Conservation (phyloP, 2,888 invertebrate genomes). For the Caradrina clavipalpis region DNA sequence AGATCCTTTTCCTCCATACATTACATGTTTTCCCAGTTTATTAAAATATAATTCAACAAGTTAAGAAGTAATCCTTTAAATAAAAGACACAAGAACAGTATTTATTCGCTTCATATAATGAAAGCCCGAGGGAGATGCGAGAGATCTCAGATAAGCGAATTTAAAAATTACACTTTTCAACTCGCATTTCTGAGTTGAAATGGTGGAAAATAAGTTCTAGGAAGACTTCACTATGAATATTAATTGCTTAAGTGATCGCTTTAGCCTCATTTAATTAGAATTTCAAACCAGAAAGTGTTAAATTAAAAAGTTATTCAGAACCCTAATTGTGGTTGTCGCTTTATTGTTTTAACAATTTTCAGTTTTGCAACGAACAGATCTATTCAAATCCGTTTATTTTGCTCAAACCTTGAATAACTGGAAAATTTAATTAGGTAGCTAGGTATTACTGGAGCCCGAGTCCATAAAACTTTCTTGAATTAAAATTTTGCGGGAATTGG, state of each 20-base stretch:
- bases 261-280: slow-evolving; percentile 58
- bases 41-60: slow-evolving; percentile 42
- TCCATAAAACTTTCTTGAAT: slow-evolving; percentile 38
- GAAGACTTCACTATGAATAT: slow-evolving; percentile 54
- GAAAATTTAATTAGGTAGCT: slow-evolving; percentile 27
- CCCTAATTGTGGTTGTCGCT: slow-evolving; percentile 49
- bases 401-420: slow-evolving; percentile 26
- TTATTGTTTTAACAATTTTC: slow-evolving; percentile 41
- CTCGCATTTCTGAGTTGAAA: slow-evolving; percentile 44
- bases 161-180: slow-evolving; percentile 50
- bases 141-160: slow-evolving; percentile 43
- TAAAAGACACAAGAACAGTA: slow-evolving; percentile 42
- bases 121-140: slow-evolving; percentile 34
- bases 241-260: slow-evolving; percentile 59
- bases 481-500: slow-evolving; percentile 42
- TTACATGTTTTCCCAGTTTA: slow-evolving; percentile 14
- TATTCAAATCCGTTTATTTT: slow-evolving; percentile 40
- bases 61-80: slow-evolving; percentile 38
- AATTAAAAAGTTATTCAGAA: slow-evolving; percentile 54
- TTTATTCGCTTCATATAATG: slow-evolving; percentile 32
- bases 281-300: slow-evolving; percentile 49
- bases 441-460: slow-evolving; percentile 3
- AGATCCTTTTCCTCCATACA: slow-evolving; percentile 13
- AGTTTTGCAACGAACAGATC: slow-evolving; percentile 25
- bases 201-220: slow-evolving; percentile 49